Conservation (phyloP, 35 echinoderm and acorn worm species). For the Holothuria glaberrima region DNA sequence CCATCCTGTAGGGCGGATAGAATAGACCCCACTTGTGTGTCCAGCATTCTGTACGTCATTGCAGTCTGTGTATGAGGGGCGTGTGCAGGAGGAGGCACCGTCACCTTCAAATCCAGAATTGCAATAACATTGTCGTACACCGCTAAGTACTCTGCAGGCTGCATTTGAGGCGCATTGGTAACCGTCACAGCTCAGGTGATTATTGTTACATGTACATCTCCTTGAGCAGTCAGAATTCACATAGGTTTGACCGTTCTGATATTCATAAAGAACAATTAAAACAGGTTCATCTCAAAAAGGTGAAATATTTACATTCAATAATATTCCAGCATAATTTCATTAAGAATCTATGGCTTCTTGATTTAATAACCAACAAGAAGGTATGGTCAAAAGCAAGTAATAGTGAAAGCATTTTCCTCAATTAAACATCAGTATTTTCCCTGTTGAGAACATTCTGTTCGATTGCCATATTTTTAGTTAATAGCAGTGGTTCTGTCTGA, state of each 20-base stretch:
- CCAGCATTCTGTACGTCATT: neutral
- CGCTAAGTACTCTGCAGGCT: neutral
- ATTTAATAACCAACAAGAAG: too few relatives aligned
- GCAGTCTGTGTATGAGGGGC: neutral
- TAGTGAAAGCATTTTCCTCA: too few relatives aligned
- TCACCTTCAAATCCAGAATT: neutral
- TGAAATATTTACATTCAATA: too few relatives aligned
- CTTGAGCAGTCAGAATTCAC: too few relatives aligned
- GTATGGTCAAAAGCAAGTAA: too few relatives aligned
- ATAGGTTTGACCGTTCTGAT: neutral
- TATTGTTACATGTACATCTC: neutral
- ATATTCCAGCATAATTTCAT: too few relatives aligned
- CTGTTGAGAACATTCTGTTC: too few relatives aligned
- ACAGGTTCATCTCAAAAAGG: too few relatives aligned
- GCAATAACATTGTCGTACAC: slow-evolving; percentile 2
- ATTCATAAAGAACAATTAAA: neutral
- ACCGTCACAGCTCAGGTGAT: neutral
- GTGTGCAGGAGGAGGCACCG: neutral
- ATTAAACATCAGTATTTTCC: too few relatives aligned
- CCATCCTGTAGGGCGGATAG: neutral
- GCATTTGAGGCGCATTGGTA: neutral
- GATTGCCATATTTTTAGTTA: too few relatives aligned
- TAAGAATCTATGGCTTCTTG: too few relatives aligned
- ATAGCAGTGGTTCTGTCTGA: too few relatives aligned
- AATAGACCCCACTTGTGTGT: neutral